These are phyloP conservation scores for Trachelus troglodyta DNA, from an alignment of 2,888 invertebrate species.

Conservation along the genomic window DNA sequence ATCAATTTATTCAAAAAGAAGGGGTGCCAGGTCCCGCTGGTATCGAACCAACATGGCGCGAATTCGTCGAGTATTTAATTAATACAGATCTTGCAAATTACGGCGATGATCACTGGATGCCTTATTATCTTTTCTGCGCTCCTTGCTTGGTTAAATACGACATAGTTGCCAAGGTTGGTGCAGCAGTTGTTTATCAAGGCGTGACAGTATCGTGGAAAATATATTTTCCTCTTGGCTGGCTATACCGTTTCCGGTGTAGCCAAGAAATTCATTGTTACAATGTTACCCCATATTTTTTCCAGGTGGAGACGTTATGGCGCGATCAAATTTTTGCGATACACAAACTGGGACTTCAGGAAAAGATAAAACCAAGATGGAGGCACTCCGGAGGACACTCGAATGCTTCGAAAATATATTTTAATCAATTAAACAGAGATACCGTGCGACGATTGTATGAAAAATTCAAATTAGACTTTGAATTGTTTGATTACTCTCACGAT, in stretches of 20 bases:
- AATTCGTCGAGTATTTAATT: slow-evolving; percentile 69
- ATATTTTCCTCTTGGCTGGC: neutral
- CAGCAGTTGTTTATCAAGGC: neutral
- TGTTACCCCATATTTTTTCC: neutral
- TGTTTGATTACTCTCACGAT: slow-evolving; percentile 67
- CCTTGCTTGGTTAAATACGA: slow-evolving; percentile 71
- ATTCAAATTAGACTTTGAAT: slow-evolving; percentile 68
- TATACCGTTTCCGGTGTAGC: too few relatives aligned
- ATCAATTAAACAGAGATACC: slow-evolving; percentile 59
- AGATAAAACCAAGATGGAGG: slow-evolving; percentile 59
- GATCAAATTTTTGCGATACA: slow-evolving; percentile 68
- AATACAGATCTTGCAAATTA: slow-evolving; percentile 64
- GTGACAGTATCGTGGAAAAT: neutral
- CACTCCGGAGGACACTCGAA: slow-evolving; percentile 54
- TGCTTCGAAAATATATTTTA: slow-evolving; percentile 64
- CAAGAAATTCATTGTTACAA: neutral
- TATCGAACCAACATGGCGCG: slow-evolving; percentile 68
- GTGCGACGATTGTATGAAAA: slow-evolving; percentile 64
- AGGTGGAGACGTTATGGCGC: slow-evolving; percentile 69
- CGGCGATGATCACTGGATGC: slow-evolving; percentile 73
- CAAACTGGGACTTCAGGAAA: slow-evolving; percentile 49
- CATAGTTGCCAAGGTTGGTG: slow-evolving; percentile 67
- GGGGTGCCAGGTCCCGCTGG: slow-evolving; percentile 51
- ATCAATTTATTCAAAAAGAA: slow-evolving; percentile 41
- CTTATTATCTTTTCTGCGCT: slow-evolving; percentile 69